phyloP scores from a whole-genome alignment of 2,797 vertebrate species.

The Chromis chromis region DNA sequence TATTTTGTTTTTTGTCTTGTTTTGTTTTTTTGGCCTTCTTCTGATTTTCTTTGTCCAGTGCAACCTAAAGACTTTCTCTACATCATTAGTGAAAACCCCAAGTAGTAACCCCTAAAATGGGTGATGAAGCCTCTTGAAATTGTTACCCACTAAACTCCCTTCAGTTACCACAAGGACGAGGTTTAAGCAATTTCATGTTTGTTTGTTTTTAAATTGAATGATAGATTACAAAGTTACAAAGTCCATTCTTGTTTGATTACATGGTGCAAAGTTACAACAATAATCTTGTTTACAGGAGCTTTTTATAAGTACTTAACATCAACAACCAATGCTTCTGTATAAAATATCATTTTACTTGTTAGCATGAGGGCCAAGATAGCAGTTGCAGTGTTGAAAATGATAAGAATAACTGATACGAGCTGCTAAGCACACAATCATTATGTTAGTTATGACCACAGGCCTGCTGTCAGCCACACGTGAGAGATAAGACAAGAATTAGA shows the following conservation, averaged over 20 bases:
- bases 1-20: too few relatives aligned
- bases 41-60: too few relatives aligned
- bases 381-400: slow-evolving; percentile 19
- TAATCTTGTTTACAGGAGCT: not conserved
- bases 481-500: slow-evolving; percentile 15
- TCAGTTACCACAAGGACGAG: too few relatives aligned
- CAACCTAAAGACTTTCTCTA: too few relatives aligned
- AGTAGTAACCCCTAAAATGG: too few relatives aligned
- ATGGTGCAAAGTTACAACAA: not conserved
- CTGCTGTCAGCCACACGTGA: not conserved
- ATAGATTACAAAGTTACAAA: not conserved
- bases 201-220: not conserved
- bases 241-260: not conserved
- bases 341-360: not conserved
- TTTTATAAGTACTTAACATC: not conserved
- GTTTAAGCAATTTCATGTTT: too few relatives aligned
- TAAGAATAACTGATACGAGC: slow-evolving; percentile 38
- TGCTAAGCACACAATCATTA: not conserved
- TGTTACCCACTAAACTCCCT: too few relatives aligned
- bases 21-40: too few relatives aligned
- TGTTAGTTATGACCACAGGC: slow-evolving; percentile 29
- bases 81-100: too few relatives aligned
- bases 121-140: too few relatives aligned
- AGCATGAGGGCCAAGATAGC: not conserved
- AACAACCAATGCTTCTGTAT: not conserved